Base-by-base conservation (phyloP, 1,140 invertebrate species). In the Leptinotarsa lineolata region DNA sequence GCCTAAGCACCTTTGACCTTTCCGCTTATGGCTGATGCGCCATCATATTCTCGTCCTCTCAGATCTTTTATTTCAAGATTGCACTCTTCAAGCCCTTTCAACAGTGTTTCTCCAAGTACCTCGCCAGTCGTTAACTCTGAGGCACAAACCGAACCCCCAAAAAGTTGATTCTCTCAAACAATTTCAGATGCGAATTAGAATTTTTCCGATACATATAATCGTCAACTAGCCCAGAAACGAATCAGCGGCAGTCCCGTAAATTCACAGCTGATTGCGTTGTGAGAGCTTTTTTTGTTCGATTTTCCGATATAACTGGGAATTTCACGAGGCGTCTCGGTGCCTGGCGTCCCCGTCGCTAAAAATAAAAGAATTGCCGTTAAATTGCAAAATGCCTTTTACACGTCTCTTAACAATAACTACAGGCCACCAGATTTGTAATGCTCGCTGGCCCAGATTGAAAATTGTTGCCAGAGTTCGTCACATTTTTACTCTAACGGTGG, bases 311-410 rank as follows among this genome's bases (percentile, higher is more conserved):
- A 15, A 54, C 48, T 18, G 15, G 48, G 48, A 54, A 54, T 54
- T 54, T 18, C 15, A 54, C 48, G 4, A 54, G 48, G 48, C 20
- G 63, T 22, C 21, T 22, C 8, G 18, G 63, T 22, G 60, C 13
- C 18, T 21, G 18, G 18, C 12, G 60, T 22, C 12, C 60, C 60
- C 22, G 22, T 61, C 39, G 22, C 24, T 65, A 65, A 39, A 65
- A 16, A 65, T 30, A 65, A 65, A 22, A 65, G 15, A 65, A 4
- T 8, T 12, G 21, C 63, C 24, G 63, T 16, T 24, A 39, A 11
- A 22, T 65, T 39, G 63, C 15, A 21, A 21, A 65, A 65, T 65
- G n/a, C 22, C 63, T 65, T 65, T 65, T 13, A 65, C 63, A 16
- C 24, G 22, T 65, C 63, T 65, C 22, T 21, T 39, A 65, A 63